Evolutionary conservation across 2,113 vertebrate species (phyloP).

Genomic region (Uria lomvia): DNA sequence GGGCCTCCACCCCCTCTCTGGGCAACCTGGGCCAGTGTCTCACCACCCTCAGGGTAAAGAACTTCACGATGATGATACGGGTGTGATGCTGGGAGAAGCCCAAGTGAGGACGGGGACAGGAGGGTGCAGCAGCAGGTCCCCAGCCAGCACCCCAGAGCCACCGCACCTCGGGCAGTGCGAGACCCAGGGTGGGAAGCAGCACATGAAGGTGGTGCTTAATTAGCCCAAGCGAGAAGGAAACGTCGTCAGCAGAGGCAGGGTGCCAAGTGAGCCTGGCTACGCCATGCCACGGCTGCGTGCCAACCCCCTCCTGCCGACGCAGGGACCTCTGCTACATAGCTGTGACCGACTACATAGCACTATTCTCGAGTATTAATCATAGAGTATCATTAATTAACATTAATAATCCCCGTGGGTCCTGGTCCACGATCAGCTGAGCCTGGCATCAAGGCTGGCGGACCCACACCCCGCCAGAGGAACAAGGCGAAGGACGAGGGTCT

Average conservation of each 20-base stretch:
- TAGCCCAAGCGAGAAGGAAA: not conserved
- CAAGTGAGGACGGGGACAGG: not conserved
- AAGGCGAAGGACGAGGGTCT: not conserved
- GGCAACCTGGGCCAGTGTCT: too few relatives aligned
- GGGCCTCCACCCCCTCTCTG: too few relatives aligned
- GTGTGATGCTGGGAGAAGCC: not conserved
- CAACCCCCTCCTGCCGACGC: not conserved
- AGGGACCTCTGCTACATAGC: accelerated
- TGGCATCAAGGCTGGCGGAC: not conserved
- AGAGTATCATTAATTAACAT: not conserved
- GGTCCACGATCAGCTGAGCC: not conserved
- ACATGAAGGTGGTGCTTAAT: not conserved
- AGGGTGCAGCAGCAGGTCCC: not conserved
- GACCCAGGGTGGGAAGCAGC: not conserved
- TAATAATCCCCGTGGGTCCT: not conserved
- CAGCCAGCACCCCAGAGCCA: not conserved
- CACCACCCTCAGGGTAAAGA: too few relatives aligned
- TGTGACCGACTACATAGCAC: accelerated
- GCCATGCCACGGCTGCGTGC: not conserved
- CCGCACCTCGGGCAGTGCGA: not conserved
- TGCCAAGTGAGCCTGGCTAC: not conserved
- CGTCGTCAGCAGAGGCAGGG: not conserved
- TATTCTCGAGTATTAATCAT: not conserved
- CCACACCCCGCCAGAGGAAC: not conserved
- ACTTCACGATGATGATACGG: not conserved